Conservation (phyloP, 2,797 vertebrate genomes). For the Cryptoprocta ferox region DNA sequence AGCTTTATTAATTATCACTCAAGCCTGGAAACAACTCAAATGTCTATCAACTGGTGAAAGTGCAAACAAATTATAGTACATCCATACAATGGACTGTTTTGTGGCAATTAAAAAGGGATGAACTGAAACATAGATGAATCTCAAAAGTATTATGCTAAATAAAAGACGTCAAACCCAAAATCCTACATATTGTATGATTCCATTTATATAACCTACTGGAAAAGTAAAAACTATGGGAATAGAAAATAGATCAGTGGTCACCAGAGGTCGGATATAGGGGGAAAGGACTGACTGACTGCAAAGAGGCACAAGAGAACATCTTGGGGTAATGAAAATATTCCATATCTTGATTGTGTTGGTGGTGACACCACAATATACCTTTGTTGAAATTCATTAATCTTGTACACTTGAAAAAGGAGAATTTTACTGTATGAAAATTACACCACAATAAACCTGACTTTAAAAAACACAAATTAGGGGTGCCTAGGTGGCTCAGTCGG, state of each 20-base stretch:
- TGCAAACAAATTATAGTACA: not conserved
- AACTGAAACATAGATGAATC: not conserved
- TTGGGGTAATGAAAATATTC: not conserved
- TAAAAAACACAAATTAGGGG: not conserved
- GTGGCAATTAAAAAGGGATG: not conserved
- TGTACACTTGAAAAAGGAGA: slow-evolving; percentile 8
- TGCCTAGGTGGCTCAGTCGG: no score
- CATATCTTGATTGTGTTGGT: not conserved
- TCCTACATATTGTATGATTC: not conserved
- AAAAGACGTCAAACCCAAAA: slow-evolving; percentile 1
- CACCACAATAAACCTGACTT: not conserved
- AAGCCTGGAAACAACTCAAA: not conserved
- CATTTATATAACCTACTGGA: not conserved
- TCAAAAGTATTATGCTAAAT: slow-evolving; percentile 10
- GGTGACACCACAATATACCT: not conserved
- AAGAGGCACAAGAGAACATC: not conserved
- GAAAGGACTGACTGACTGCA: not conserved
- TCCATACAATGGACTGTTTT: not conserved
- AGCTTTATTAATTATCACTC: slow-evolving; percentile 10
- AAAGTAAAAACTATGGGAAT: not conserved
- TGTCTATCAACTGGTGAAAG: not conserved
- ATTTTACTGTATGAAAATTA: not conserved
- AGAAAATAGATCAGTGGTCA: not conserved
- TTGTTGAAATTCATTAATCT: not conserved
- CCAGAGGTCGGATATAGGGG: not conserved